Evolutionary conservation across 2,888 invertebrate genomes (phyloP), one percentile per base, ranked within the genome.

Genomic region (Drosophila demipolita): DNA sequence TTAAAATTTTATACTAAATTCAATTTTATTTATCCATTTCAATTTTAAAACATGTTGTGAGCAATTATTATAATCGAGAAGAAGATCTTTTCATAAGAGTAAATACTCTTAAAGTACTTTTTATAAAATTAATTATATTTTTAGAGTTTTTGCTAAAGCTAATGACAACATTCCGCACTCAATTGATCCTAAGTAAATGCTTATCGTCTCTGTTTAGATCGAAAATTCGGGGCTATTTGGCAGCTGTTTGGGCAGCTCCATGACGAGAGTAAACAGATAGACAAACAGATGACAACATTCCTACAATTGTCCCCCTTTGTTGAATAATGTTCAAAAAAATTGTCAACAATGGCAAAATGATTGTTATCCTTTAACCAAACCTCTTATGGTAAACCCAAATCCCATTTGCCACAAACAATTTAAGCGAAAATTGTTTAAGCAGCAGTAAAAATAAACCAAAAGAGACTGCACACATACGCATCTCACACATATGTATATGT

Each of bases 361-460:
- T 89, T 80, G 89, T 87, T 87, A 87, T 87, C 89, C 88, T 85
- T 87, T 89, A 87, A 89, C 78, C 87, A 87, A 87, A 80, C 77
- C 85, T 81, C 83, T 87, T 90, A 84, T 88, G 89, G 90, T 67
- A 66, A 80, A 75, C 90, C 90, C 66, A 90, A 90, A 90, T 90
- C 89, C 87, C 83, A 90, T 90, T 89, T 89, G 75, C 73, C 82
- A 78, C 83, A 85, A 89, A 83, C 88, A 83, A 84, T 88, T 82
- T 83, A 83, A 75, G 86, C 80, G 76, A 74, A 83, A 80, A 87
- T 85, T 84, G 82, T 69, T 78, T 78, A 89, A 89, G 81, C 75
- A 80, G 73, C 70, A 86, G 84, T 79, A 75, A 82, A 85, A 89
- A 82, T 82, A 81, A 82, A 83, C 80, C 61, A 76, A 75, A 60